Percentiles rank a stretch among this genome's conserved stretches.
Evolutionary conservation across 2,113 vertebrate species (phyloP).

Genomic region (Mohoua ochrocephala): DNA sequence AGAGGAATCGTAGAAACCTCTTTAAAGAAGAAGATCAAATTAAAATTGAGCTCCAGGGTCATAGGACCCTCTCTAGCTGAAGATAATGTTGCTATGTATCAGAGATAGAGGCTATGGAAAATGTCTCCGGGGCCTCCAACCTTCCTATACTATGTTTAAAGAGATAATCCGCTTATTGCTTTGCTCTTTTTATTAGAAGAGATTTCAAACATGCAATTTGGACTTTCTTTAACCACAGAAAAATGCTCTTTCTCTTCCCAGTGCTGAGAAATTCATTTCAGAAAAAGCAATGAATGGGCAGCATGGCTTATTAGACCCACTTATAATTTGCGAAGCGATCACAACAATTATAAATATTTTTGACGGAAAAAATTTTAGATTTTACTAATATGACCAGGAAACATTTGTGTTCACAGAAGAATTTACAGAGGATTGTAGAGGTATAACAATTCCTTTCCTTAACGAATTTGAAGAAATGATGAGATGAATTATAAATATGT

Average conservation of each 20-base stretch:
- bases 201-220: conserved; percentile 50
- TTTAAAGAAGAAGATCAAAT: conserved; percentile 58
- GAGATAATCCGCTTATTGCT: conserved; percentile 62
- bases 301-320: not conserved
- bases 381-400: not conserved
- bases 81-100: conserved; percentile 51
- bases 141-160: conserved; percentile 61
- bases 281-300: not conserved
- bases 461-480: not conserved
- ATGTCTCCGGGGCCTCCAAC: conserved; percentile 33
- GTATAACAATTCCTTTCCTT: not conserved
- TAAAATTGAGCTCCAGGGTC: conserved; percentile 55
- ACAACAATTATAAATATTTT: not conserved
- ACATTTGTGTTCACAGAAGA: not conserved
- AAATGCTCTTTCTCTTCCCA: conserved; percentile 40
- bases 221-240: conserved; percentile 41
- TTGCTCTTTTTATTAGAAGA: conserved; percentile 58
- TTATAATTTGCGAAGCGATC: not conserved
- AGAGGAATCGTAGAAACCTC: conserved; percentile 32
- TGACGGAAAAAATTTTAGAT: not conserved
- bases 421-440: not conserved
- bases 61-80: conserved; percentile 50
- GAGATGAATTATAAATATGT: conserved; percentile 42
- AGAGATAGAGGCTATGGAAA: conserved; percentile 51
- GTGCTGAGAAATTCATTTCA: conserved; percentile 11